Conservation (phyloP, 2,888 invertebrate species). For the Ganaspis brasiliensis region DNA sequence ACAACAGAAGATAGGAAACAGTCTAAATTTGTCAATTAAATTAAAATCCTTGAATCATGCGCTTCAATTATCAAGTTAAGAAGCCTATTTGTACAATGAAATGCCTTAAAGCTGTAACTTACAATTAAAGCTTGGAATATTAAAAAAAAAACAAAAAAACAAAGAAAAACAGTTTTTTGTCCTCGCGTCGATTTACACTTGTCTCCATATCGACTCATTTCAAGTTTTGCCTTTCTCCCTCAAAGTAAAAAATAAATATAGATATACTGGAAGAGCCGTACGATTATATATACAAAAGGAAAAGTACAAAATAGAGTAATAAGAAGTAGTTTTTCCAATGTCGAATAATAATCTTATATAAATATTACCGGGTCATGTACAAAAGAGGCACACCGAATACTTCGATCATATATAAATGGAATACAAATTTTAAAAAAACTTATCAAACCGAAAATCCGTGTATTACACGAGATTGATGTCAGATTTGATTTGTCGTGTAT, state of each 20-base stretch:
- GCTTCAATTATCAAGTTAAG: neutral
- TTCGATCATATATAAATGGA: constrained; percentile 28
- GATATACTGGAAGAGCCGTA: constrained; percentile 73
- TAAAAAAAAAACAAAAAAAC: constrained; percentile 20
- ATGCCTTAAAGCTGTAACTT: constrained; percentile 1
- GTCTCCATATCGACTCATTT: constrained; percentile 11
- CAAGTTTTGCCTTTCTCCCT: constrained; percentile 14
- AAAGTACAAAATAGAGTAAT: constrained; percentile 58
- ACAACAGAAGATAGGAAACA: neutral
- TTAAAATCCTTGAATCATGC: constrained; percentile 11
- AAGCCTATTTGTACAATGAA: constrained; percentile 14
- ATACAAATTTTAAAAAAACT: neutral
- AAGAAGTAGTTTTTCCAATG: constrained; percentile 18
- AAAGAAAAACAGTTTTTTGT: constrained; percentile 16
- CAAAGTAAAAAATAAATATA: constrained; percentile 75
- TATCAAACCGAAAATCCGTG: constrained; percentile 33
- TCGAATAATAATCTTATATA: constrained; percentile 22
- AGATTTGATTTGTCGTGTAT: constrained; percentile 3
- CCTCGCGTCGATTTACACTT: constrained; percentile 41
- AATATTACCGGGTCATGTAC: constrained; percentile 35
- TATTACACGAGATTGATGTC: constrained; percentile 3
- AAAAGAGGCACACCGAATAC: constrained; percentile 37
- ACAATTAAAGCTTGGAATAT: constrained; percentile 20
- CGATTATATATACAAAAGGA: constrained; percentile 75
- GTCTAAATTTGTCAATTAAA: neutral